These are phyloP conservation scores for Sarcophaga subvicina DNA, from an alignment of 2,888 invertebrate genomes.

Conservation along the genomic window DNA sequence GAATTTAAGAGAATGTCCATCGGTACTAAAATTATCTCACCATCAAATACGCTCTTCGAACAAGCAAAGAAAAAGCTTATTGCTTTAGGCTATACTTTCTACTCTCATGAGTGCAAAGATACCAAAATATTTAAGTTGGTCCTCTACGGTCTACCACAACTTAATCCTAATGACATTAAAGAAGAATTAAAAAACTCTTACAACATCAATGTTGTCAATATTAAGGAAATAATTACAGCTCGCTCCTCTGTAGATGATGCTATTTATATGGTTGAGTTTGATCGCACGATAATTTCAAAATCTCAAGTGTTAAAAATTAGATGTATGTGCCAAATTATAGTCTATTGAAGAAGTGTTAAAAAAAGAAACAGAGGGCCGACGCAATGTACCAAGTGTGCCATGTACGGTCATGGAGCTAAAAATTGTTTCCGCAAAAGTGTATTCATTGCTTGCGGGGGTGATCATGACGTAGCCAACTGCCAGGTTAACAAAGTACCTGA, in stretches of 20 bases:
- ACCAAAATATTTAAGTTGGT: constrained; percentile 5
- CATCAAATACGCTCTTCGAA: background rate
- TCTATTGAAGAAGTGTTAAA: constrained; percentile 19
- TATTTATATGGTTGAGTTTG: constrained; percentile 28
- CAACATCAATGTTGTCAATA: background rate
- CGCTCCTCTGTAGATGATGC: constrained; percentile 22
- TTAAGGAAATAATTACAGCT: constrained; percentile 17
- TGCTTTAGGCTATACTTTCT: background rate
- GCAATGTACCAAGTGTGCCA: constrained; percentile 29
- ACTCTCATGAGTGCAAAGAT: constrained; percentile 20
- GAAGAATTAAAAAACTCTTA: background rate
- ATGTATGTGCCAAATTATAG: background rate
- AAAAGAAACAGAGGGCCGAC: constrained; percentile 31
- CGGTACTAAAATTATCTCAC: background rate
- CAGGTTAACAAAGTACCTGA: background rate
- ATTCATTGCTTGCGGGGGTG: constrained; percentile 5
- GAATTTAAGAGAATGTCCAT: too few species aligned
- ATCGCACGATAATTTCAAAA: background rate
- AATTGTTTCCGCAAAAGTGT: constrained; percentile 24
- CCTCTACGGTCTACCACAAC: constrained; percentile 15
- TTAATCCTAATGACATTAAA: too few species aligned
- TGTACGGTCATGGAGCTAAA: constrained; percentile 29
- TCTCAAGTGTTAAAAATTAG: constrained; percentile 26
- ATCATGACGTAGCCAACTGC: constrained; percentile 17
- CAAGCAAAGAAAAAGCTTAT: constrained; percentile 5